A percentile compares a stretch with the other conserved stretches of the same genome.
phyloP scores from a whole-genome alignment of 2,797 vertebrate species.

The Cyprinella venusta region DNA sequence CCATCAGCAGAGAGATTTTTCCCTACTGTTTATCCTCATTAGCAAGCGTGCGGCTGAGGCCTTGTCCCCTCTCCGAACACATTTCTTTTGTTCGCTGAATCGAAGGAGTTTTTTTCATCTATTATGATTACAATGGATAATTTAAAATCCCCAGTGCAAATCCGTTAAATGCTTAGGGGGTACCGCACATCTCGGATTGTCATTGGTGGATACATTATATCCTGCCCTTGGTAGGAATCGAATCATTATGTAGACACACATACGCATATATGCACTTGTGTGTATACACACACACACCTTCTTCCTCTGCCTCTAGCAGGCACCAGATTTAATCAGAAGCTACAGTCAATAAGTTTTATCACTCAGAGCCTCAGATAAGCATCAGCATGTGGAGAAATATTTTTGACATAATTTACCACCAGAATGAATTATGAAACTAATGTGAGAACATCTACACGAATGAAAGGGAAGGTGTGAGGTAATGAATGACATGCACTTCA shows the following conservation, averaged over 20 bases:
- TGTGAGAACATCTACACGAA: constrained; percentile 43
- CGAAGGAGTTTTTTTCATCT: constrained; percentile 60
- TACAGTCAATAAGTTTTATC: constrained; percentile 55
- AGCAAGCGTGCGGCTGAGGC: constrained; percentile 59
- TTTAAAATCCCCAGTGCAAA: constrained; percentile 65
- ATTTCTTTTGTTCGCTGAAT: constrained; percentile 57
- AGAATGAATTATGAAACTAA: constrained; percentile 48
- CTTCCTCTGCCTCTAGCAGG: constrained; percentile 38
- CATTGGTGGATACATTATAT: constrained; percentile 53
- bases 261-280: constrained; percentile 10
- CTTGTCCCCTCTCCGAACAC: constrained; percentile 47
- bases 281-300: constrained; percentile 26
- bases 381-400: constrained; percentile 39
- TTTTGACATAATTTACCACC: constrained; percentile 47
- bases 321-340: constrained; percentile 55
- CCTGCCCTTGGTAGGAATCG: constrained; percentile 52
- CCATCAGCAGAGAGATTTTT: constrained; percentile 64
- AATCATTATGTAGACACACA: constrained; percentile 44
- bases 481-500: constrained; percentile 34
- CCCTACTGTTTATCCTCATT: constrained; percentile 68
- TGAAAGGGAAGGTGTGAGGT: constrained; percentile 50
- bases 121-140: constrained; percentile 67
- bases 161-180: constrained; percentile 58
- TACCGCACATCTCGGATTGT: constrained; percentile 55
- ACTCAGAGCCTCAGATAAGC: constrained; percentile 51